Percentiles rank a stretch among this genome's conserved stretches.
Evolutionary conservation across 2,113 vertebrate species (phyloP).

Genomic region (Recurvirostra avosetta): DNA sequence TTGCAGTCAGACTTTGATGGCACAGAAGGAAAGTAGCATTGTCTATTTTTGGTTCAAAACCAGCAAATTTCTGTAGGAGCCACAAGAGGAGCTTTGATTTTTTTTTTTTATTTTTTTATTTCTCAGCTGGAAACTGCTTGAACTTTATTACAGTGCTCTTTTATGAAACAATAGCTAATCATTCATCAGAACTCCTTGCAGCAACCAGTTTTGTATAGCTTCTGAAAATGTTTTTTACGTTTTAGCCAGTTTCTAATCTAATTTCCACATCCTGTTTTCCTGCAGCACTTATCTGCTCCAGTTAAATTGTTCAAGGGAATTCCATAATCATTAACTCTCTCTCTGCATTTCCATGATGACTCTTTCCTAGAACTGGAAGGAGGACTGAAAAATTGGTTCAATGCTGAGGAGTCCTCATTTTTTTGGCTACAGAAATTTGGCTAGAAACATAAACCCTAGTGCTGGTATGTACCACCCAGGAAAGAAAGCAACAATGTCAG

Average conservation of each 20-base stretch:
- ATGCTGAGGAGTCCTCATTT: neutral
- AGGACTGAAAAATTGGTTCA: neutral
- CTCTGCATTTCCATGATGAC: neutral
- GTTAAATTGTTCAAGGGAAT: neutral
- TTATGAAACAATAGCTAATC: neutral
- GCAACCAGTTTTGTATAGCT: neutral
- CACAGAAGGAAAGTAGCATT: neutral
- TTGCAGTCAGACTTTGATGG: neutral
- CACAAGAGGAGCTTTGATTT: neutral
- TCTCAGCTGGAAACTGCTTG: neutral
- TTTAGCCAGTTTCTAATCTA: slow-evolving; percentile 23
- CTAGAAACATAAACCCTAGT: neutral
- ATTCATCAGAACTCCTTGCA: neutral
- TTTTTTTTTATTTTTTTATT: neutral
- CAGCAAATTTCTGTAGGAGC: neutral
- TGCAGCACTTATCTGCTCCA: neutral
- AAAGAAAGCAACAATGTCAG: neutral
- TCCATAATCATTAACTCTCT: slow-evolving; percentile 13
- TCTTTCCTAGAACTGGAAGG: neutral
- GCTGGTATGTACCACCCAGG: neutral
- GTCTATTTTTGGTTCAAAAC: neutral
- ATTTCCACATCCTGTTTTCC: slow-evolving; percentile 41
- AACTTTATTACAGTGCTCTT: neutral
- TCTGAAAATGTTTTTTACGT: neutral
- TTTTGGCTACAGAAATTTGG: neutral